Conservation (phyloP, 2,797 vertebrate species). For the Phataginus tricuspis region DNA sequence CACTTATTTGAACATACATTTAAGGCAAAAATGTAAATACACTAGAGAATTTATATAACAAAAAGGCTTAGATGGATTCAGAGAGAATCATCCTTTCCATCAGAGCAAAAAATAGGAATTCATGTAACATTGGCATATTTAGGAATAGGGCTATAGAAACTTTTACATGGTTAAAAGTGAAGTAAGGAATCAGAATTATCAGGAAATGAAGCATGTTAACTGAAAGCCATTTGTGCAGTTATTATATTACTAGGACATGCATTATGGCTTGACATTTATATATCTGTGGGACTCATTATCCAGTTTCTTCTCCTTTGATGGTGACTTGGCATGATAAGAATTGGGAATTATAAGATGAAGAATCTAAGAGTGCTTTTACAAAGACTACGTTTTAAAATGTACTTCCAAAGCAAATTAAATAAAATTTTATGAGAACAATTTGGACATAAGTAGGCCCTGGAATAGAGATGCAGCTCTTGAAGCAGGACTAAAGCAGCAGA, state of each 20-base stretch:
- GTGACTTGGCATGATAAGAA: not conserved
- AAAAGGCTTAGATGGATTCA: not conserved
- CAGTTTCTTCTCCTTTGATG: not conserved
- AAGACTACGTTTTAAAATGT: not conserved
- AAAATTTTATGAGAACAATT: not conserved
- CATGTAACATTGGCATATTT: not conserved
- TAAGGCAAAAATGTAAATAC: not conserved
- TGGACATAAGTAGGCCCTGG: not conserved
- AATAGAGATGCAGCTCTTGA: not conserved
- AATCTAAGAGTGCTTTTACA: not conserved
- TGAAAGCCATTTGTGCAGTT: not conserved
- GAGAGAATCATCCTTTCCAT: not conserved
- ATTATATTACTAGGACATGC: not conserved
- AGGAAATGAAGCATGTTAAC: not conserved
- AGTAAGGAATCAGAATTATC: conserved; percentile 30
- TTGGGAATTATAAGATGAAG: not conserved
- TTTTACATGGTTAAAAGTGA: not conserved
- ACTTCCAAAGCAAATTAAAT: not conserved
- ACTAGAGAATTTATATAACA: not conserved
- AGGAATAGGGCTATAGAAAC: not conserved
- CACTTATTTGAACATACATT: not conserved
- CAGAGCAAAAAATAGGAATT: not conserved
- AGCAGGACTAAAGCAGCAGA: not conserved
- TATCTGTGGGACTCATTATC: not conserved
- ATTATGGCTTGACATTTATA: not conserved